These are phyloP conservation scores for Agapornis roseicollis DNA, from an alignment of 2,113 vertebrate species.

Conservation along the genomic window DNA sequence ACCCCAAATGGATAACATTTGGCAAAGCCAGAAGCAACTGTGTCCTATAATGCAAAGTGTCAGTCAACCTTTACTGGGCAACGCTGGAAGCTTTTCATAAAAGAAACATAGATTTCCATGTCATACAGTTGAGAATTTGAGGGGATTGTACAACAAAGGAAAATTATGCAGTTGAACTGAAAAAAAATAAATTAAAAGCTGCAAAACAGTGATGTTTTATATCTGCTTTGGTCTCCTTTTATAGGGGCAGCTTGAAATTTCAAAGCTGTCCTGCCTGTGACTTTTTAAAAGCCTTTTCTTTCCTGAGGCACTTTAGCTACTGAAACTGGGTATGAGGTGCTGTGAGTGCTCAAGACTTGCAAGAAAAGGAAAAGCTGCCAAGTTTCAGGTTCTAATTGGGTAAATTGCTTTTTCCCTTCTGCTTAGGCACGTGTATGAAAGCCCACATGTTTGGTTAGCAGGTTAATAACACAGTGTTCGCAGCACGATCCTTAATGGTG, in stretches of 20 bases:
- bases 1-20: not conserved
- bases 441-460: not conserved
- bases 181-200: slow-evolving; percentile 17
- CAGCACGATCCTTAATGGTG: not conserved
- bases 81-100: not conserved
- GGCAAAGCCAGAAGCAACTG: not conserved
- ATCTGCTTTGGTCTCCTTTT: slow-evolving; percentile 24
- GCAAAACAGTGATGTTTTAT: not conserved
- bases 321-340: not conserved
- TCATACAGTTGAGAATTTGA: not conserved
- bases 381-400: not conserved
- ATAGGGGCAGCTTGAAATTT: not conserved
- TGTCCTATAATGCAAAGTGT: not conserved
- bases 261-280: not conserved
- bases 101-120: not conserved
- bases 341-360: not conserved
- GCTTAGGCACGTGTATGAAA: not conserved
- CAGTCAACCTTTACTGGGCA: not conserved
- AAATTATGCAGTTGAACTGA: not conserved
- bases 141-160: not conserved
- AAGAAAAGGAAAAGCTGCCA: not conserved
- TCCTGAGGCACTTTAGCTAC: slow-evolving; percentile 23
- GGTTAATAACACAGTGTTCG: not conserved
- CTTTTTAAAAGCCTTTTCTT: slow-evolving; percentile 9
- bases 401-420: not conserved